Conservation (phyloP, 2,113 vertebrate genomes). For the Geothlypis trichas region DNA sequence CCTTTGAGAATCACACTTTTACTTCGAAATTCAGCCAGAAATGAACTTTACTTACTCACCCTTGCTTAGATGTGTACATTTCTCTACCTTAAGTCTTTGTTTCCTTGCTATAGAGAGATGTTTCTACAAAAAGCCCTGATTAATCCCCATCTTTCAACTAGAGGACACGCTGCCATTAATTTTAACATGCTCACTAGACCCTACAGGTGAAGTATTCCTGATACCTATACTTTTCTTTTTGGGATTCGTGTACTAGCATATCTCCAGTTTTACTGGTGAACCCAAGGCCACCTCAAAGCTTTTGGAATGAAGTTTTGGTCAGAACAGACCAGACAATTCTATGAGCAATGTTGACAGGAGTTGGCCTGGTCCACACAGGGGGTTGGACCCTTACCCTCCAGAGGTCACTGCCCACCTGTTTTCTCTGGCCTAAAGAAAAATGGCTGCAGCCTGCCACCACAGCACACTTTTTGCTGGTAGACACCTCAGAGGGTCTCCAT, state of each 20-base stretch:
- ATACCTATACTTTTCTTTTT: not conserved
- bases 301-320: not conserved
- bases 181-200: not conserved
- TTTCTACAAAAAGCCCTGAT: not conserved
- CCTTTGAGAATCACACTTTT: not conserved
- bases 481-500: not conserved
- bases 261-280: not conserved
- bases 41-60: not conserved
- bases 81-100: not conserved
- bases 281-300: not conserved
- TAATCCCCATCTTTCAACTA: not conserved
- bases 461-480: accelerated
- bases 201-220: not conserved
- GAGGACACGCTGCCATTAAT: not conserved
- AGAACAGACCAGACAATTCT: not conserved
- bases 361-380: accelerated
- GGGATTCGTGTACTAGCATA: not conserved
- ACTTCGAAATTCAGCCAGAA: not conserved
- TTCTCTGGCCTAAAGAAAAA: not conserved
- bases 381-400: not conserved
- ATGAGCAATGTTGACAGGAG: accelerated
- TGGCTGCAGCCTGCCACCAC: not conserved
- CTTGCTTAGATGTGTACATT: not conserved
- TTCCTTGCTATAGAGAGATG: not conserved
- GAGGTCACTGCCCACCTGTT: not conserved